Conservation (phyloP, 2,888 invertebrate genomes). For the Neria commutata region DNA sequence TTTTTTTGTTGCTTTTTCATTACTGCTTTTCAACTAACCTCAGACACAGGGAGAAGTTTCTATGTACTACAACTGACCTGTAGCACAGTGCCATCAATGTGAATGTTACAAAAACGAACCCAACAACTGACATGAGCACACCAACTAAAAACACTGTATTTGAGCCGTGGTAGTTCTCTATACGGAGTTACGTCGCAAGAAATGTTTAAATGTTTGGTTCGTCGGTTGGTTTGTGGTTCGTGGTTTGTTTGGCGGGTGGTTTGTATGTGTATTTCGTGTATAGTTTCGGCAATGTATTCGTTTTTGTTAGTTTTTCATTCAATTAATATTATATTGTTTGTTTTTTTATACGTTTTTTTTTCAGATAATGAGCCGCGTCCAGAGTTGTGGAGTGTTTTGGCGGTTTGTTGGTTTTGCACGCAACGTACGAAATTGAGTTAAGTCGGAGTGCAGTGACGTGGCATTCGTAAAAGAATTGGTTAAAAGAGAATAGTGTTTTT, state of each 20-base stretch:
- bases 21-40: slow-evolving; percentile 94
- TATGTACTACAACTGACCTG: slow-evolving; percentile 99
- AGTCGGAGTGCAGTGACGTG: too few species aligned
- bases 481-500: too few species aligned
- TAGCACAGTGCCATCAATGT: slow-evolving; percentile 99
- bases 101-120: slow-evolving; percentile 98
- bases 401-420: neutral
- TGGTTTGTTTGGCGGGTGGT: neutral
- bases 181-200: slow-evolving; percentile 51
- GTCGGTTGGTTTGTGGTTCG: neutral
- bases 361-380: neutral
- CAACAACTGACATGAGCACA: slow-evolving; percentile 98
- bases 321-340: neutral
- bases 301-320: too few species aligned
- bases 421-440: too few species aligned
- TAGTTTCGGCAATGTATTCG: too few species aligned
- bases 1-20: slow-evolving; percentile 54
- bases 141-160: slow-evolving; percentile 97
- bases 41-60: slow-evolving; percentile 98
- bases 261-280: neutral
- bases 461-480: too few species aligned
- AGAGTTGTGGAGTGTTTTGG: neutral
- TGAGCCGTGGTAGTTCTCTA: slow-evolving; percentile 96
- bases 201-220: neutral
- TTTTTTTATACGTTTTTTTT: neutral